Conservation (phyloP, 2,797 vertebrate species). For the Dromococcyx pavoninus region DNA sequence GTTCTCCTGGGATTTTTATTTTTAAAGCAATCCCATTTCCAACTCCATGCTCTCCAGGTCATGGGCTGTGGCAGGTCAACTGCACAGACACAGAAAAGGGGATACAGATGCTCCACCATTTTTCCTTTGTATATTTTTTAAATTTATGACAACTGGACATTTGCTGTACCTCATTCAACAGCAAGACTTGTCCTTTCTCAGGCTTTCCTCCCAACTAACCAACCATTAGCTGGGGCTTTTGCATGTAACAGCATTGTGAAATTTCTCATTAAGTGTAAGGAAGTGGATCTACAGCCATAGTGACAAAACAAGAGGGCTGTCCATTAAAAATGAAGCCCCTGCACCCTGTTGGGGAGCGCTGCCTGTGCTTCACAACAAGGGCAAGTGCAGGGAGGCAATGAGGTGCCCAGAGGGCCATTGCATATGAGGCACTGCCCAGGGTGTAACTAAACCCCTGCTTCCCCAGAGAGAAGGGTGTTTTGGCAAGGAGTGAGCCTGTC, state of each 20-base stretch:
- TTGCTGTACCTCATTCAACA: not conserved
- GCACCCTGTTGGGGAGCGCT: accelerated
- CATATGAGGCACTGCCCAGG: accelerated
- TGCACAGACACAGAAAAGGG: not conserved
- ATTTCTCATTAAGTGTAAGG: not conserved
- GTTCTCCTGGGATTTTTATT: constrained; percentile 20
- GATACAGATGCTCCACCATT: not conserved
- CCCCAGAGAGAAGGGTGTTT: not conserved
- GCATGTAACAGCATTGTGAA: not conserved
- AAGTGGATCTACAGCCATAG: accelerated
- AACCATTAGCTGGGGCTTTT: not conserved
- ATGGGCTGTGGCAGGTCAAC: not conserved
- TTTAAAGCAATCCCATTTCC: not conserved
- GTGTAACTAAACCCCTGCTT: not conserved
- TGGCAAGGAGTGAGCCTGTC: not conserved
- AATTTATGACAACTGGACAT: not conserved
- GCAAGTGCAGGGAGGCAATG: not conserved
- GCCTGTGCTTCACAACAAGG: not conserved
- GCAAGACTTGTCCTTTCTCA: not conserved
- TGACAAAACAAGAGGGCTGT: not conserved
- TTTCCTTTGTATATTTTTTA: not conserved
- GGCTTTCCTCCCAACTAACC: not conserved
- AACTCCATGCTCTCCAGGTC: accelerated
- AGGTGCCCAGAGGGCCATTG: not conserved
- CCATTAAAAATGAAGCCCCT: not conserved